Evolutionary conservation across 53 echinoderm and acorn worm genomes (phyloP), one percentile per base, ranked within the genome.

Genomic region (Henricia sp.): DNA sequence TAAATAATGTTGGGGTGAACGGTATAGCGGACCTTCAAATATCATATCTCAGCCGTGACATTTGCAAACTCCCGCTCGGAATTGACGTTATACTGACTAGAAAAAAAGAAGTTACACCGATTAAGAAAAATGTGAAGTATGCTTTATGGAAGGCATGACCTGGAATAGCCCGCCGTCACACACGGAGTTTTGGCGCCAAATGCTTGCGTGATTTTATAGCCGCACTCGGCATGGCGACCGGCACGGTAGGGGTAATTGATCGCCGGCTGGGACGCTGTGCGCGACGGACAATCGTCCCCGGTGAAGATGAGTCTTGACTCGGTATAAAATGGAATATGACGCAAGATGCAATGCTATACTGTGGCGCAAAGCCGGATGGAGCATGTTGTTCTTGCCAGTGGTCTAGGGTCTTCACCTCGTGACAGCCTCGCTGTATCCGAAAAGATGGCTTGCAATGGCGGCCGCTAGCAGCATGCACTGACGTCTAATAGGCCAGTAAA

Each of bases 71-170:
- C 21, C 11, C 26, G 33, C 55, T 16, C 19, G 11, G 60, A 63
- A 62, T 78, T 60, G 62, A 78, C 56, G 76, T 76, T 76, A 78
- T 46, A 78, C 78, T 62, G 63, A 78, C 41, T 25, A 43, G 42
- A 30, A 78, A 60, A 44, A 48, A 78, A 67, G n/a, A 67, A 60
- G 41, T 60, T 60, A 30, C 46, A 46, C 35, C 26, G 4, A 53
- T 54, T 26, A 70, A 70, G 4, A 68, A 76, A 57, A 41, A 76
- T 78, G 62, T 62, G 78, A 78, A 63, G n/a, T 78, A 78, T 78
- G 63, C 63, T 60, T 46, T 40, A 16, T 33, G 32, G 37, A 6
- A 25, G 30, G 62, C 43, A 29, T 20, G 27, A 62, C 59, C 50
- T 46, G 17, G 51, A 9, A 24, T 32, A 46, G 12, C n/a, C 63